Percentiles rank a stretch among this genome's conserved stretches.
These are phyloP conservation scores for Limnephilus auricula DNA, from an alignment of 2,888 invertebrate species.

Conservation along the genomic window DNA sequence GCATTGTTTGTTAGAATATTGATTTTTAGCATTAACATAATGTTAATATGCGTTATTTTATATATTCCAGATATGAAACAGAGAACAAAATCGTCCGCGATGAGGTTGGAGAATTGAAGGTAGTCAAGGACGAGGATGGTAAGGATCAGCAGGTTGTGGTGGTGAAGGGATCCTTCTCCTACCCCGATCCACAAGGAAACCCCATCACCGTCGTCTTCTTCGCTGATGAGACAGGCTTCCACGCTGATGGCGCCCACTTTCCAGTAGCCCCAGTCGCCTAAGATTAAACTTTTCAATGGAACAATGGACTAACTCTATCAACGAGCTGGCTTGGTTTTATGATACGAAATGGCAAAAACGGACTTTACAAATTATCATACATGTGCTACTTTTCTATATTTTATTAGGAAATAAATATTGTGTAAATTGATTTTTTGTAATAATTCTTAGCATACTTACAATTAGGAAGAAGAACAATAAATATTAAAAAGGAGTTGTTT, in stretches of 20 bases:
- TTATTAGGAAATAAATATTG: not conserved
- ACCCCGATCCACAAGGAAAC: slow-evolving; percentile 59
- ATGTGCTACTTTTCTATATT: not conserved
- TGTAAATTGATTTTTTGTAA: not conserved
- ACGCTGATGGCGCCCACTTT: slow-evolving; percentile 62
- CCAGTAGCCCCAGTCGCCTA: slow-evolving; percentile 30
- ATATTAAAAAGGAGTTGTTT: not conserved
- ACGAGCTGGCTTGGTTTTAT: not conserved
- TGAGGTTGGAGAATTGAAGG: slow-evolving; percentile 62
- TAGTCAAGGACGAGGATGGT: slow-evolving; percentile 63
- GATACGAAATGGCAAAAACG: not conserved
- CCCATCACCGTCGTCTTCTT: slow-evolving; percentile 55
- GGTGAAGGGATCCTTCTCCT: slow-evolving; percentile 62
- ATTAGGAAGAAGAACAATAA: not conserved
- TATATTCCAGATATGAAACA: slow-evolving; percentile 63
- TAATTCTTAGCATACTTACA: not conserved
- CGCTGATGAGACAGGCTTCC: slow-evolving; percentile 66
- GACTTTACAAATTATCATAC: not conserved
- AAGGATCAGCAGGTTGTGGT: slow-evolving; percentile 60
- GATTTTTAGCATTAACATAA: not conserved
- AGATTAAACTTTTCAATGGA: not conserved
- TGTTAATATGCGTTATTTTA: not conserved
- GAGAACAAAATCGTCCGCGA: slow-evolving; percentile 62
- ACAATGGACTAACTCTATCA: not conserved
- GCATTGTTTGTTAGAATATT: not conserved